phyloP scores from a whole-genome alignment of 2,113 vertebrate species.

The Aspidoscelis tigris region DNA sequence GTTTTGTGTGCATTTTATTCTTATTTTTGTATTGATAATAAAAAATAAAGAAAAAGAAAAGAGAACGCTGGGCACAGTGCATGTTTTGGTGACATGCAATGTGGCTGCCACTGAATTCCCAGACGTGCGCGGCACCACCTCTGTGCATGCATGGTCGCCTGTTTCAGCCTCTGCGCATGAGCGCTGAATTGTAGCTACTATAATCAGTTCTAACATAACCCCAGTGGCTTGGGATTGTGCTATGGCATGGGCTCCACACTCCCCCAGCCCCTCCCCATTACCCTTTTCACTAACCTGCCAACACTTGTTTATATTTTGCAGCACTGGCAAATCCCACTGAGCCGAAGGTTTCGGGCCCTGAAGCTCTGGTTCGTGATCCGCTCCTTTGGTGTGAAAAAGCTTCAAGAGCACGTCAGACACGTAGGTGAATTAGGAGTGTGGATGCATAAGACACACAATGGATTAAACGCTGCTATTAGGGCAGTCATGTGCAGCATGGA shows the following conservation, averaged over 20 bases:
- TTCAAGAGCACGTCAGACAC: conserved; percentile 92
- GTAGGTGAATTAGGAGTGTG: conserved; percentile 71
- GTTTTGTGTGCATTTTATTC: too few relatives aligned
- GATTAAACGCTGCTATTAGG: background rate
- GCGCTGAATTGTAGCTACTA: too few relatives aligned
- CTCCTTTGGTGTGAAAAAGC: conserved; percentile 92
- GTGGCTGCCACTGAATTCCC: too few relatives aligned
- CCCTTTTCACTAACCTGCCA: background rate
- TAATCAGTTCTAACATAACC: too few relatives aligned
- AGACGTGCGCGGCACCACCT: too few relatives aligned
- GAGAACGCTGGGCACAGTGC: too few relatives aligned
- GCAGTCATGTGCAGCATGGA: background rate
- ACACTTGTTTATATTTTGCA: conserved; percentile 66
- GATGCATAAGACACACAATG: too few relatives aligned
- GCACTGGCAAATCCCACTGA: conserved; percentile 98
- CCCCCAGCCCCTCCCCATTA: background rate
- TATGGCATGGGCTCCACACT: conserved; percentile 10
- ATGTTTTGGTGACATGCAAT: too few relatives aligned
- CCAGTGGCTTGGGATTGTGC: background rate
- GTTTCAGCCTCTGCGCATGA: too few relatives aligned
- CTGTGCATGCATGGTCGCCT: too few relatives aligned
- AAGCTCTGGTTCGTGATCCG: conserved; percentile 98
- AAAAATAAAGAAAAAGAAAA: too few relatives aligned
- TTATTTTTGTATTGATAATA: too few relatives aligned
- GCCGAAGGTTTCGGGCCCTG: conserved; percentile 92